phyloP scores from a whole-genome alignment of 2,113 vertebrate species.

The Periophthalmodon schlosseri region DNA sequence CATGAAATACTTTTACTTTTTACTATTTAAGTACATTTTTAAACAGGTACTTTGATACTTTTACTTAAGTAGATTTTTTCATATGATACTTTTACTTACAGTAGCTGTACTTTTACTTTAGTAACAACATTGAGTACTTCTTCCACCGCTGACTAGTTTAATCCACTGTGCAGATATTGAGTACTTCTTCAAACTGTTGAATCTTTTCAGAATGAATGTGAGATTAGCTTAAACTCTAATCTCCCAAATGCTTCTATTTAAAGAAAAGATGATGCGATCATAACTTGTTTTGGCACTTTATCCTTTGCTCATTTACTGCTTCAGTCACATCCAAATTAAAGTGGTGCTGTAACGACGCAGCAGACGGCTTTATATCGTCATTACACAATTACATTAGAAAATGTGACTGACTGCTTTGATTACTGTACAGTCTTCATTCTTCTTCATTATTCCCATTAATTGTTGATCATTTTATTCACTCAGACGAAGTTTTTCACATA shows the following conservation, averaged over 20 bases:
- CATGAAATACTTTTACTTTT: too few species aligned
- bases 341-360: not conserved
- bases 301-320: not conserved
- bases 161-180: not conserved
- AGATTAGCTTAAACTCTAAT: not conserved
- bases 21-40: too few species aligned
- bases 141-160: not conserved
- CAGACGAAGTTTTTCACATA: not conserved
- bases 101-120: too few species aligned
- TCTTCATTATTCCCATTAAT: not conserved
- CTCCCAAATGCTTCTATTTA: not conserved
- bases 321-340: constrained; percentile 1
- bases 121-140: too few species aligned
- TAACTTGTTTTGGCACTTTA: not conserved
- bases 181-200: not conserved
- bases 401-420: not conserved
- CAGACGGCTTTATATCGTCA: not conserved
- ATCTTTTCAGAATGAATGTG: not conserved
- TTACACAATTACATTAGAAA: not conserved
- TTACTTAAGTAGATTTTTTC: too few species aligned
- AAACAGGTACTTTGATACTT: too few species aligned
- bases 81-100: too few species aligned
- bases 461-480: not conserved
- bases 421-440: not conserved
- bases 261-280: not conserved